These are phyloP conservation scores for Ceratina australensis DNA, from an alignment of 1,140 invertebrate species.

Conservation along the genomic window DNA sequence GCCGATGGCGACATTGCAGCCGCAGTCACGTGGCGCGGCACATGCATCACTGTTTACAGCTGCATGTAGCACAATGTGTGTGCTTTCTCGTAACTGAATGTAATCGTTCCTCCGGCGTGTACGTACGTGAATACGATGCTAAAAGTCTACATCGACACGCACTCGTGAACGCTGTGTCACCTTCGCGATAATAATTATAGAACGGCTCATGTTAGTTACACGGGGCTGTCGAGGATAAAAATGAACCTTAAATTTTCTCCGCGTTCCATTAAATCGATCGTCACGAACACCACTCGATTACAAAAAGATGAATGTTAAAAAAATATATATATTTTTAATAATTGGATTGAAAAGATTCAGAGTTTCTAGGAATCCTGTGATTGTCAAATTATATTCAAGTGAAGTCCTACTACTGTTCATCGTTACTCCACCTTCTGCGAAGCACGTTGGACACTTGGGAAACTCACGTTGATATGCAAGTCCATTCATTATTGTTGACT, in stretches of 20 bases:
- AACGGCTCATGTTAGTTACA: not conserved
- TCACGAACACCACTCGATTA: too few relatives aligned
- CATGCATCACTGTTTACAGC: slow-evolving; percentile 53
- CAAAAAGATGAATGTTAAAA: not conserved
- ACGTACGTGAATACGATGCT: slow-evolving; percentile 8
- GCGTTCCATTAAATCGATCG: not conserved
- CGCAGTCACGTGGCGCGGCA: slow-evolving; percentile 61
- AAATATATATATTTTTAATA: not conserved
- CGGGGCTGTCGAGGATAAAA: slow-evolving; percentile 5
- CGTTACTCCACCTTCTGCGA: not conserved
- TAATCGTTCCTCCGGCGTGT: slow-evolving; percentile 3
- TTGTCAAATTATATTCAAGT: not conserved
- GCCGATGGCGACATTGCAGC: slow-evolving; percentile 21
- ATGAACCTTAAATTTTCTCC: not conserved
- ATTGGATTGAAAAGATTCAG: too few relatives aligned
- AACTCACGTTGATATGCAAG: slow-evolving; percentile 7
- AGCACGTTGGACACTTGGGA: not conserved
- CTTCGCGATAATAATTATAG: slow-evolving; percentile 38
- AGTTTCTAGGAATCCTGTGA: not conserved
- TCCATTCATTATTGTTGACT: not conserved
- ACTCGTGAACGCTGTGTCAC: slow-evolving; percentile 13
- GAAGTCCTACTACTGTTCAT: not conserved
- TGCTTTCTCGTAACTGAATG: slow-evolving; percentile 43
- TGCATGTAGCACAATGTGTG: not conserved
- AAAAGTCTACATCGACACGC: not conserved